Conservation (phyloP, 2,888 invertebrate genomes). For the Buathra laborator region DNA sequence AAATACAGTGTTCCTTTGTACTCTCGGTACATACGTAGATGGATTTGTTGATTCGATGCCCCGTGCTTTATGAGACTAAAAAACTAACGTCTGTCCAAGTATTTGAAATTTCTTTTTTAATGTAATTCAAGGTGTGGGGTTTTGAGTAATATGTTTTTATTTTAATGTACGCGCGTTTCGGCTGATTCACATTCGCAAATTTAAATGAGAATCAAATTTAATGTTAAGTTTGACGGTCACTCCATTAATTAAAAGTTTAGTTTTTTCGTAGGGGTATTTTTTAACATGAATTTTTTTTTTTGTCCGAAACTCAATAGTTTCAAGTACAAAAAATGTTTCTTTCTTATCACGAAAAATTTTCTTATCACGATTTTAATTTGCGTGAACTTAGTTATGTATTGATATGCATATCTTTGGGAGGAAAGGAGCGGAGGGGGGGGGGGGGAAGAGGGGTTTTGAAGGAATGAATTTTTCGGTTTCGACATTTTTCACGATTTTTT, state of each 20-base stretch:
- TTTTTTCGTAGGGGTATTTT: no score
- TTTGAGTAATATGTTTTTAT: neutral
- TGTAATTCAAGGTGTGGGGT: neutral
- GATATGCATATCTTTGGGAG: no score
- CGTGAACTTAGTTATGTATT: no score
- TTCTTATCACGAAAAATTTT: neutral
- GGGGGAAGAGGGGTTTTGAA: no score
- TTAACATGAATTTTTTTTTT: neutral
- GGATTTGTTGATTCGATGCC: conserved; percentile 39
- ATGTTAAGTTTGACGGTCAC: neutral
- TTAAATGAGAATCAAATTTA: neutral
- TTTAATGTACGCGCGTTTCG: neutral
- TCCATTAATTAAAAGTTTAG: no score
- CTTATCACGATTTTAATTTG: no score
- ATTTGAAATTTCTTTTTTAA: neutral
- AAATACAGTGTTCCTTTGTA: conserved; percentile 12
- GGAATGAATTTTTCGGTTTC: no score
- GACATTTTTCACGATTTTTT: no score
- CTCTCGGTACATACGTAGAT: conserved; percentile 9
- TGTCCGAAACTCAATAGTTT: neutral
- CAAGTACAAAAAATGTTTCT: neutral
- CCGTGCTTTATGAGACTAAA: conserved; percentile 40
- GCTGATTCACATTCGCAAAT: neutral
- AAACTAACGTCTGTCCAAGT: conserved; percentile 40
- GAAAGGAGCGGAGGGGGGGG: no score